Conservation (phyloP, 2,888 invertebrate genomes). For the Thelaira solivaga region DNA sequence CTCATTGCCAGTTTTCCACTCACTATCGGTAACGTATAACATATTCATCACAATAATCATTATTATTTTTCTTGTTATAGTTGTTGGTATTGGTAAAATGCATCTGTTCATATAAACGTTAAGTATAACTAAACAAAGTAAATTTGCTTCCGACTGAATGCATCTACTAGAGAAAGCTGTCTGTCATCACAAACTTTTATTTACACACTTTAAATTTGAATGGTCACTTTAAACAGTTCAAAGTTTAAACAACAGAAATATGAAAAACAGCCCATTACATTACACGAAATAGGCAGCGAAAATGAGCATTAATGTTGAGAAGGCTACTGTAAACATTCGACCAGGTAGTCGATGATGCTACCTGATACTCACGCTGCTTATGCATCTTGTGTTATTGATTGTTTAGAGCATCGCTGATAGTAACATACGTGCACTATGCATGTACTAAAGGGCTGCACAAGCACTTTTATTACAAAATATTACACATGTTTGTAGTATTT, state of each 20-base stretch:
- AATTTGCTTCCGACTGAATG: constrained; percentile 38
- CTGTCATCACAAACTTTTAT: constrained; percentile 21
- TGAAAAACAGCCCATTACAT: not conserved
- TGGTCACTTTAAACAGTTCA: constrained; percentile 3
- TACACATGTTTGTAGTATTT: constrained; percentile 6
- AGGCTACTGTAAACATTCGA: too few relatives aligned
- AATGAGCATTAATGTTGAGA: not conserved
- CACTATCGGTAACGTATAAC: constrained; percentile 27
- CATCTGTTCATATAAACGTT: constrained; percentile 13
- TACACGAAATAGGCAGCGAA: not conserved
- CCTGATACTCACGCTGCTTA: not conserved
- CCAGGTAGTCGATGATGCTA: not conserved
- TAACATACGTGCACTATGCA: too few relatives aligned
- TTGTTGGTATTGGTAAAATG: constrained; percentile 17
- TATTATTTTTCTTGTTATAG: not conserved
- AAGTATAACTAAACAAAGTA: not conserved
- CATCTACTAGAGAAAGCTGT: constrained; percentile 31
- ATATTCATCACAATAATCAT: not conserved
- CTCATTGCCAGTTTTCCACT: constrained; percentile 41
- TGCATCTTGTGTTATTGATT: not conserved
- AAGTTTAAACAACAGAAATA: not conserved
- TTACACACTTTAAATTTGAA: constrained; percentile 31
- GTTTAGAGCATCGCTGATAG: not conserved
- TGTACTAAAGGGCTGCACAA: too few relatives aligned
- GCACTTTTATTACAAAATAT: too few relatives aligned